Evolutionary conservation across 1,140 invertebrate species (phyloP).

Genomic region (Eriosoma lanigerum): DNA sequence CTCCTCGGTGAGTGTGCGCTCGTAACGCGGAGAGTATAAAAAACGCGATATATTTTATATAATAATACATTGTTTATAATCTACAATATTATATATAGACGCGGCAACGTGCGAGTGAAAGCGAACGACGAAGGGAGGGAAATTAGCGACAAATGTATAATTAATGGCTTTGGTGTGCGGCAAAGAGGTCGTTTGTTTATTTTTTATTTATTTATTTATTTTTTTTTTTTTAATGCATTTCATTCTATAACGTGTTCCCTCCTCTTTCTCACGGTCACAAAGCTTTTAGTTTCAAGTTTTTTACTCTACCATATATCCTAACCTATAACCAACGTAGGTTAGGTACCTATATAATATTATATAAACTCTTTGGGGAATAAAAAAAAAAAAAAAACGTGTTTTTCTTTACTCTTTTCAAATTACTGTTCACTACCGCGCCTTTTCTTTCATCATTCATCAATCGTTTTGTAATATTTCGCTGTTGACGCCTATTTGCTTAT

Average conservation of each 20-base stretch:
- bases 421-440: too few relatives aligned
- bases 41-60: slow-evolving; percentile 18
- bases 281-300: not conserved
- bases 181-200: slow-evolving; percentile 23
- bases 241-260: not conserved
- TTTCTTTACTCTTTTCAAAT: not conserved
- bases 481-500: too few relatives aligned
- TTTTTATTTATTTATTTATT: not conserved
- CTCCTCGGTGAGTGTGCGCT: not conserved
- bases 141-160: slow-evolving; percentile 47
- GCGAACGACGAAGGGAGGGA: not conserved
- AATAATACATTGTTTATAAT: not conserved
- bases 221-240: slow-evolving; percentile 7
- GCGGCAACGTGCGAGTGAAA: not conserved
- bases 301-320: not conserved
- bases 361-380: not conserved
- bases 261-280: not conserved
- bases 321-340: too few relatives aligned
- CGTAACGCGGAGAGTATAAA: slow-evolving; percentile 4
- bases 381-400: slow-evolving; percentile 7
- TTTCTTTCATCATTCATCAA: too few relatives aligned
- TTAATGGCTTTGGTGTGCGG: slow-evolving; percentile 16
- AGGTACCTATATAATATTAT: not conserved
- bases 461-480: too few relatives aligned
- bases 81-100: not conserved